A percentile compares a stretch with the other conserved stretches of the same genome.
Conservation (phyloP, 1,140 invertebrate genomes). For the Drosophila pseudoananassae region DNA sequence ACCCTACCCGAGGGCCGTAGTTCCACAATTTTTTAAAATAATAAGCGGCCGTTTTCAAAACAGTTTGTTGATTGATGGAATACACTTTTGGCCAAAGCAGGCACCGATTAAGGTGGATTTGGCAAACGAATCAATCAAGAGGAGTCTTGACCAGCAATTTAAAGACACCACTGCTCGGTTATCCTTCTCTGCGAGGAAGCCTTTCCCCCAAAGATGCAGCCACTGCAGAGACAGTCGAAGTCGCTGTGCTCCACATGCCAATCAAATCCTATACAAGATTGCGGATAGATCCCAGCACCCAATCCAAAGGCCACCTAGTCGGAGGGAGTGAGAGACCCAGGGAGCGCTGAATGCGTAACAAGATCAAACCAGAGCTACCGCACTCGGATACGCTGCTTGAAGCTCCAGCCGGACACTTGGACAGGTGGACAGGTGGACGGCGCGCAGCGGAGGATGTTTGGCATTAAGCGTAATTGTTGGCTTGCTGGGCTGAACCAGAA, state of each 20-base stretch:
- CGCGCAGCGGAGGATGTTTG: slow-evolving; percentile 70
- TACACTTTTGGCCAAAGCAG: neutral
- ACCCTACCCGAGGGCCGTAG: slow-evolving; percentile 14
- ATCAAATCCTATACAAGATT: slow-evolving; percentile 57
- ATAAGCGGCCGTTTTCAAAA: slow-evolving; percentile 41
- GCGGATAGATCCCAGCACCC: slow-evolving; percentile 36
- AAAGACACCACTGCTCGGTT: slow-evolving; percentile 35
- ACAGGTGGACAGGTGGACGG: slow-evolving; percentile 15
- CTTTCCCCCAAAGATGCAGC: neutral
- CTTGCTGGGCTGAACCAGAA: slow-evolving; percentile 49
- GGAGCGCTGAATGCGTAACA: slow-evolving; percentile 69
- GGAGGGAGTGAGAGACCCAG: slow-evolving; percentile 12
- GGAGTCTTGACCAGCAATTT: slow-evolving; percentile 18
- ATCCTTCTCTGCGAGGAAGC: neutral
- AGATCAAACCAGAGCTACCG: slow-evolving; percentile 79
- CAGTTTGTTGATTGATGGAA: slow-evolving; percentile 46
- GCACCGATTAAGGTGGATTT: neutral
- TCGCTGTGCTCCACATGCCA: slow-evolving; percentile 45
- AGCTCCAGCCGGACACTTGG: neutral
- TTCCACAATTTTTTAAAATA: slow-evolving; percentile 72
- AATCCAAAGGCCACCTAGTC: slow-evolving; percentile 51
- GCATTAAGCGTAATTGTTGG: slow-evolving; percentile 80
- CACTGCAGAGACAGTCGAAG: slow-evolving; percentile 3
- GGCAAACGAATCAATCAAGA: slow-evolving; percentile 39
- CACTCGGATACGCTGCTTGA: slow-evolving; percentile 28